Percentiles rank a stretch among this genome's conserved stretches.
phyloP scores from a whole-genome alignment of 2,797 vertebrate genomes.

The Spinibarbus caldwelli region DNA sequence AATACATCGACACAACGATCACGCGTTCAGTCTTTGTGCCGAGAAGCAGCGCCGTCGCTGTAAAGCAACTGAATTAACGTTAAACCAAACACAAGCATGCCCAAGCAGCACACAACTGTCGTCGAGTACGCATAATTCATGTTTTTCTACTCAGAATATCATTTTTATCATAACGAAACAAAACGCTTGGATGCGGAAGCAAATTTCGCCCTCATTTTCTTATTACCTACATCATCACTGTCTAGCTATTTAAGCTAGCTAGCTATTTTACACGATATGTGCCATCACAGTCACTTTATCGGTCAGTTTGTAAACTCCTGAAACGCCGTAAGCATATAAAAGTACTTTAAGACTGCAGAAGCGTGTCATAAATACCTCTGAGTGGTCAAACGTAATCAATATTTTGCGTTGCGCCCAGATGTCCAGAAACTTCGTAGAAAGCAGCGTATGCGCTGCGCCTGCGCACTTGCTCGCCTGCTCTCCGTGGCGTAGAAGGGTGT shows the following conservation, averaged over 20 bases:
- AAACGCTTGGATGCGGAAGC: background rate
- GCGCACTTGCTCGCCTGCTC: constrained; percentile 43
- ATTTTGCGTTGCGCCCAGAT: constrained; percentile 40
- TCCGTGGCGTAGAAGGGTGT: constrained; percentile 11
- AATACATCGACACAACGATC: constrained; percentile 9
- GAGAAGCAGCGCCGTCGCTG: constrained; percentile 36
- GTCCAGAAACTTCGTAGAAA: constrained; percentile 63
- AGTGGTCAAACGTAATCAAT: background rate
- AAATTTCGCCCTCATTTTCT: constrained; percentile 23
- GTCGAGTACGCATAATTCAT: background rate
- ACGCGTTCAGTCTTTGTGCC: constrained; percentile 20
- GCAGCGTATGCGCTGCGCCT: constrained; percentile 55
- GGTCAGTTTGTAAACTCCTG: background rate
- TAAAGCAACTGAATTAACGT: background rate
- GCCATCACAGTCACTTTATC: constrained; percentile 5
- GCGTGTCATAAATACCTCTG: constrained; percentile 38
- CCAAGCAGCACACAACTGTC: background rate
- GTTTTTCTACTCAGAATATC: background rate
- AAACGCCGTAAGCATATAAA: background rate
- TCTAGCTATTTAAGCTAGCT: constrained; percentile 41
- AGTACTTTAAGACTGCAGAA: background rate
- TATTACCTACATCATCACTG: constrained; percentile 27
- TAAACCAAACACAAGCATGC: background rate
- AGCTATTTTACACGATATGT: constrained; percentile 14
- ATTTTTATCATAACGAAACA: background rate